A percentile compares a stretch with the other conserved stretches of the same genome.
These are phyloP conservation scores for Fregetta grallaria DNA, from an alignment of 2,113 vertebrate genomes.

Conservation along the genomic window DNA sequence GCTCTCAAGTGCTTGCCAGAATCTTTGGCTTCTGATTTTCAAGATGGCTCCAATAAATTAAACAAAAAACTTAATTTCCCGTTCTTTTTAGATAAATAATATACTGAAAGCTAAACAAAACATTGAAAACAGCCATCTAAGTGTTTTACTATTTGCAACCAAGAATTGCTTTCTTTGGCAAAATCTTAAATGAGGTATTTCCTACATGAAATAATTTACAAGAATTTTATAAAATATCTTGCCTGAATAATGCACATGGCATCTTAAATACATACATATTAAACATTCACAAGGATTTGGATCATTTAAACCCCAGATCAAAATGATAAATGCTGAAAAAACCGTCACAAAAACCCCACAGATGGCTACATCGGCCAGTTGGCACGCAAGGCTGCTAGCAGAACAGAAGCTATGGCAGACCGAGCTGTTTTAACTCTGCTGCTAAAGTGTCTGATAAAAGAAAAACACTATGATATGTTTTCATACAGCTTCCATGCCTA, in stretches of 20 bases:
- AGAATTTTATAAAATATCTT: not conserved
- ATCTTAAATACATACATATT: not conserved
- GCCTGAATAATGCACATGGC: not conserved
- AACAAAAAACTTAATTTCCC: not conserved
- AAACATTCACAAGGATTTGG: not conserved
- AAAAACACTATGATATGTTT: not conserved
- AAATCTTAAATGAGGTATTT: not conserved
- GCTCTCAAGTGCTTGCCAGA: not conserved
- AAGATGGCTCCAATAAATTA: not conserved
- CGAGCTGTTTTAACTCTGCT: not conserved
- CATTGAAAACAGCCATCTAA: not conserved
- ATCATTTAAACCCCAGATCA: not conserved
- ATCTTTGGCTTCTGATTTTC: not conserved
- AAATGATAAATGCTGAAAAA: not conserved
- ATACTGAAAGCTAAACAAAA: not conserved
- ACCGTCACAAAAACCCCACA: not conserved
- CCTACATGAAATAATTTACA: not conserved
- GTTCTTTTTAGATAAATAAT: not conserved
- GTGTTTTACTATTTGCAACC: not conserved
- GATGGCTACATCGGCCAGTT: not conserved
- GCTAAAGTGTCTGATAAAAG: not conserved
- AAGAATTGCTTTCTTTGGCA: not conserved
- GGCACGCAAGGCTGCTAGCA: not conserved
- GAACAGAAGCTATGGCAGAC: constrained; percentile 2
- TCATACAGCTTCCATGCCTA: not conserved